Percentiles rank a stretch among this genome's conserved stretches.
Evolutionary conservation across 2,888 invertebrate species (phyloP).

Genomic region (Terebella lapidaria): DNA sequence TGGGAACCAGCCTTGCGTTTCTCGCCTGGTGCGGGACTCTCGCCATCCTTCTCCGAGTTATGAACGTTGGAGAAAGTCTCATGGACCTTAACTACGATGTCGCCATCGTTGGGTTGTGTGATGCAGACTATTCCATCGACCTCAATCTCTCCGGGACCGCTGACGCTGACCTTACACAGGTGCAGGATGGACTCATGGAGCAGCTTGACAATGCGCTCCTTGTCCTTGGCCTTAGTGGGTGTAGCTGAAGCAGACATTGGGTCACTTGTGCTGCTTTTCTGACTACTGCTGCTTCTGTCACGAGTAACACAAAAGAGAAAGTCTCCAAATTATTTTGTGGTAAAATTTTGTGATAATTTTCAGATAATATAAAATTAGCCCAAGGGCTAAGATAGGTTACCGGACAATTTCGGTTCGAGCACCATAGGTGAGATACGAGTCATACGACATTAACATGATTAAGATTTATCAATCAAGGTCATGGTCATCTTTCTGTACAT

Average conservation of each 20-base stretch:
- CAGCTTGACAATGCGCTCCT: slow-evolving; percentile 2
- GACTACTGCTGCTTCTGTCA: no score
- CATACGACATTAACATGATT: no score
- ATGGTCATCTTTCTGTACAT: no score
- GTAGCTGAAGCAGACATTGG: neutral
- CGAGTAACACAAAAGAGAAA: no score
- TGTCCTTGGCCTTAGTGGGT: neutral
- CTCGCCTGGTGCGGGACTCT: neutral
- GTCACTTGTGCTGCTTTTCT: no score
- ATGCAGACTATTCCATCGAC: slow-evolving; percentile 5
- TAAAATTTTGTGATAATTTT: no score
- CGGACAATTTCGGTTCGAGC: no score
- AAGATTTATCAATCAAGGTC: no score
- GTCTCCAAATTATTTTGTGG: no score
- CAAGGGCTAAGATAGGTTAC: no score
- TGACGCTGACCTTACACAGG: neutral
- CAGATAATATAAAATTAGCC: no score
- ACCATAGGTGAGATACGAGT: no score
- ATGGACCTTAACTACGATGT: slow-evolving; percentile 1
- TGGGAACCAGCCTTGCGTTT: neutral
- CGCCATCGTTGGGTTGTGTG: neutral
- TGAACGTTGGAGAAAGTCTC: neutral
- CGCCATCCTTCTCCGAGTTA: neutral
- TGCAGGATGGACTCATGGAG: slow-evolving; percentile 4
- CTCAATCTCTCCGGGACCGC: neutral